Percentiles rank a stretch among this genome's conserved stretches.
phyloP scores from a whole-genome alignment of 2,113 vertebrate species.

The Hipposideros armiger region DNA sequence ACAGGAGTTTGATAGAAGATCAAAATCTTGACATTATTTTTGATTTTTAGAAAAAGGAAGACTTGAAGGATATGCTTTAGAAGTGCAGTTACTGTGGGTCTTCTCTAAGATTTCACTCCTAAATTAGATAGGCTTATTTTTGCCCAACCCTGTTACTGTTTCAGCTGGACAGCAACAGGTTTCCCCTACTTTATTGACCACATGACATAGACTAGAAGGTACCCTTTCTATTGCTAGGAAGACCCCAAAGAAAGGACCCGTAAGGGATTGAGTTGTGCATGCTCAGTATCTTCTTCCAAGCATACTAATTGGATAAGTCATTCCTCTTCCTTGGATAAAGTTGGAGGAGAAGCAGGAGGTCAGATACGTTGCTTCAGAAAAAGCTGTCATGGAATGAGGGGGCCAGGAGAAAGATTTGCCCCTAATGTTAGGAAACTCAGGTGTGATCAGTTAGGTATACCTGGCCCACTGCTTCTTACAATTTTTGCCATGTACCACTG shows the following conservation, averaged over 20 bases:
- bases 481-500: neutral
- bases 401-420: neutral
- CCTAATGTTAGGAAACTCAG: neutral
- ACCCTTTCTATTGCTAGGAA: neutral
- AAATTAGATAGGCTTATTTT: neutral
- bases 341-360: neutral
- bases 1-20: neutral
- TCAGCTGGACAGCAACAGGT: neutral
- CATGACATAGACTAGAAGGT: neutral
- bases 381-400: neutral
- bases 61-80: conserved; percentile 5
- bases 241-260: neutral
- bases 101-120: neutral
- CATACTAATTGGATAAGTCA: neutral
- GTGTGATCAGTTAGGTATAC: neutral
- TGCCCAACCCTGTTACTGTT: neutral
- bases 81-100: neutral
- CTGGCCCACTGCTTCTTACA: neutral
- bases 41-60: neutral
- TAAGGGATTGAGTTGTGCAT: neutral
- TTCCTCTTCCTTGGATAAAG: neutral
- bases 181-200: neutral
- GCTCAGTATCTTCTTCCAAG: neutral
- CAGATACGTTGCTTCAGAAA: neutral
- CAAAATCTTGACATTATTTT: conserved; percentile 19